phyloP scores from a whole-genome alignment of 1,140 invertebrate species.

The Vanessa tameamea region DNA sequence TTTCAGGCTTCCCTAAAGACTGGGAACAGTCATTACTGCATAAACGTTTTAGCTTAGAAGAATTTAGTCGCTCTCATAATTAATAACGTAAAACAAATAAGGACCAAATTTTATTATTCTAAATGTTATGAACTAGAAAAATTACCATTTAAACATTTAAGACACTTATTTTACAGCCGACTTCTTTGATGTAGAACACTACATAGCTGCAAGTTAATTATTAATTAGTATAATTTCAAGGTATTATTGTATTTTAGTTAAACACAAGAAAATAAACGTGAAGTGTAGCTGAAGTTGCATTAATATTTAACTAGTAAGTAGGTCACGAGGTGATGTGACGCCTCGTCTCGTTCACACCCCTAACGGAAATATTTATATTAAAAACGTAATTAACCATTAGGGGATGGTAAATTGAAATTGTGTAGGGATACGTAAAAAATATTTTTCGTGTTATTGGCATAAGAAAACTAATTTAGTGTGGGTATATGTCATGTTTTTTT shows the following conservation, averaged over 20 bases:
- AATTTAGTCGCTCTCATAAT: too few relatives aligned
- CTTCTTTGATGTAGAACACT: too few relatives aligned
- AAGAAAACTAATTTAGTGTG: not conserved
- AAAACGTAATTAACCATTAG: constrained; percentile 31
- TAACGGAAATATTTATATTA: constrained; percentile 6
- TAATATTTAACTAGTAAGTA: constrained; percentile 22
- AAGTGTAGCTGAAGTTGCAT: not conserved
- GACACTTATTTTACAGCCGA: too few relatives aligned
- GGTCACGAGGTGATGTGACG: constrained; percentile 37
- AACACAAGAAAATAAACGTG: not conserved
- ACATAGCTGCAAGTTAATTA: too few relatives aligned
- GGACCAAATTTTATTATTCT: too few relatives aligned
- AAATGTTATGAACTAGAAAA: too few relatives aligned
- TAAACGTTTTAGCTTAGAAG: too few relatives aligned
- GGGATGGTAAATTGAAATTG: constrained; percentile 10
- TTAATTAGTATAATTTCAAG: not conserved
- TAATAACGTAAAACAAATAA: too few relatives aligned
- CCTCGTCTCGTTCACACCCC: constrained; percentile 29
- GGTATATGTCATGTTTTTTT: not conserved
- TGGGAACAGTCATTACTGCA: too few relatives aligned
- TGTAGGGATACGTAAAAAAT: not conserved
- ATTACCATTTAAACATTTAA: too few relatives aligned
- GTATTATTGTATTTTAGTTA: not conserved
- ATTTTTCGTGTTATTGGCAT: not conserved
- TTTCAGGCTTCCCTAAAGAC: too few relatives aligned